Base-by-base conservation (phyloP, 2,113 vertebrate genomes). In the Aythya baeri region DNA sequence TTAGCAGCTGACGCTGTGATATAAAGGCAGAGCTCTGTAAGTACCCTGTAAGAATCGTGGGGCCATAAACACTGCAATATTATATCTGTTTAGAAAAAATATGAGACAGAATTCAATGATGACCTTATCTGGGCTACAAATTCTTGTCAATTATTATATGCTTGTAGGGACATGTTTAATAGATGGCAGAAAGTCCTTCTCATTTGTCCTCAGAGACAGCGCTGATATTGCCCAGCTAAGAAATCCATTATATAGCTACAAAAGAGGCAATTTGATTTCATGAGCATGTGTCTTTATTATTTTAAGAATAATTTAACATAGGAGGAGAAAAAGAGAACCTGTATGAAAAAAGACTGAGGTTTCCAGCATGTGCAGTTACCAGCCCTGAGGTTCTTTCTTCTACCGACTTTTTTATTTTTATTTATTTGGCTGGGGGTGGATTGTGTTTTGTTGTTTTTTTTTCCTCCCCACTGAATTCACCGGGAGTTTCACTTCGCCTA, bases 111-210 rank as follows among this genome's bases (percentile, higher is more conserved):
- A 91, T 95, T 96, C 84, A 92, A 72, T 91, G 83, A 95, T 92
- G 91, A 89, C 62, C 70, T 96, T 93, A 95, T 94, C 88, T 84
- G 49, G 94, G 88, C 92, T 72, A 94, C 93, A 95, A 89, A 95
- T 95, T 91, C 81, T 84, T 94, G 96, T 92, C 93, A 92, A 87
- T 95, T 96, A 93, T 66, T 89, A 46, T 67, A 70, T 92, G 80
- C 88, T 96, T 91, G 83, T 93, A 84, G 73, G 66, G 86, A 63
- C 86, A 63, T 59, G 62, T 94, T 93, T 95, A 96, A 86, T 79
- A 93, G 90, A 94, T 93, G 78, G 75, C 66, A 91, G 86, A 95
- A 95, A 93, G 77, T 93, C 92, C 62, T 94, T 83, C 80, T 85
- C 83, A 70, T 96, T 97, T 96, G 88, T 96, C 86, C 88, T 92